Evolutionary conservation across 2,113 vertebrate species (phyloP).

Genomic region (Shinisaurus crocodilurus): DNA sequence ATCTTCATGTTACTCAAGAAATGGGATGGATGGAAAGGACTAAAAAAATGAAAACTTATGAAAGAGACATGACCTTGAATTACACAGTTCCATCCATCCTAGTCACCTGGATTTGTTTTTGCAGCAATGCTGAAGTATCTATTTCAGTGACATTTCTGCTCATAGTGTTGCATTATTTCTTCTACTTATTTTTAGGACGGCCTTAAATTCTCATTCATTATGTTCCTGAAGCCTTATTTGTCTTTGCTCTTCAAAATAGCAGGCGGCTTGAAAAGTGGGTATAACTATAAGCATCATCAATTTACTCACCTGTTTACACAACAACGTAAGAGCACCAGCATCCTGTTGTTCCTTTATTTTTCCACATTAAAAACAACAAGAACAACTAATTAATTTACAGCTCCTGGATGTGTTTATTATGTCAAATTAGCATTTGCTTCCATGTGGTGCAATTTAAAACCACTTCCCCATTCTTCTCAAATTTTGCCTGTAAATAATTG

Average conservation of each 20-base stretch:
- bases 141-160: neutral
- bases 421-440: constrained; percentile 38
- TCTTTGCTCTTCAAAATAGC: neutral
- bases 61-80: neutral
- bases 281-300: neutral
- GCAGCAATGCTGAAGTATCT: neutral
- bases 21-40: too few species aligned
- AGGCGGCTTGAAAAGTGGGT: neutral
- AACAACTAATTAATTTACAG: constrained; percentile 27
- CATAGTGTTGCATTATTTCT: neutral
- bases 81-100: too few species aligned
- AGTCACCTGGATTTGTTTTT: neutral
- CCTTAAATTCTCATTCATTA: neutral
- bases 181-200: constrained; percentile 10
- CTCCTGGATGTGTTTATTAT: constrained; percentile 28
- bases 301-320: neutral
- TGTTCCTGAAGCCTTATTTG: neutral
- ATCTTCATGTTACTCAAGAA: too few species aligned
- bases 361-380: neutral
- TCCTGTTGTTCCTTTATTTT: neutral
- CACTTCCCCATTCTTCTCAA: constrained; percentile 35
- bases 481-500: constrained; percentile 49
- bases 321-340: neutral
- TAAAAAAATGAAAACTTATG: neutral
- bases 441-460: constrained; percentile 48